Evolutionary conservation across 1,140 invertebrate species (phyloP), one percentile per base, ranked within the genome.

Genomic region (Zelostemma sp.): DNA sequence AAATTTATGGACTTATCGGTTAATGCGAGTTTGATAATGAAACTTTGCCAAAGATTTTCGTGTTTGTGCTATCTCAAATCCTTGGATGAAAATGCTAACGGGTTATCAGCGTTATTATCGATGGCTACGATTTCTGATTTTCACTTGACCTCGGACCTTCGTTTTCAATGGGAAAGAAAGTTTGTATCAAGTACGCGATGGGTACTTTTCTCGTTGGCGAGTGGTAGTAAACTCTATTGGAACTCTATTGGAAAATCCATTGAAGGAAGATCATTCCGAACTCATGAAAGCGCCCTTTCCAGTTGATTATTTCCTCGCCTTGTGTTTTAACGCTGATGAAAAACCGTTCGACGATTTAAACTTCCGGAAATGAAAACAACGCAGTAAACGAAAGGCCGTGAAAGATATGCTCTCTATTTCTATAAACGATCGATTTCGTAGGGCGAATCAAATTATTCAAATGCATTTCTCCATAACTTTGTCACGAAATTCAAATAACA

Each of bases 151-250:
- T 50, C 50, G 19, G 56, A 41, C 31, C 56, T 54, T 31, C 48
- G n/a, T 1, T 25, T 66, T 61, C 53, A 41, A 57, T 46, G 4
- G 33, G 61, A 41, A 57, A 55, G 47, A 61, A 61, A 68, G 64
- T 61, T 61, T 67, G 64, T 58, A 68, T 57, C 64, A 57, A 61
- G 38, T 47, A 61, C 43, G 56, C 57, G 57, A 61, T 68, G 51
- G 40, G 25, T 55, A 66, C 57, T 67, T 67, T 57, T 49, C 51
- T 50, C 38, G 28, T 41, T 14, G 46, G 46, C 31, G 19, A 61
- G n/a, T 38, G 41, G 56, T 61, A 46, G 41, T 68, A 57, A n/a
- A n/a, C n/a, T n/a, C n/a, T n/a, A n/a, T n/a, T n/a, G n/a, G n/a
- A 60, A 60, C 46, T 62, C 17, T 33, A 19, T 14, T 60, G 16